phyloP scores from a whole-genome alignment of 2,888 invertebrate species.

The Tachina grossa region DNA sequence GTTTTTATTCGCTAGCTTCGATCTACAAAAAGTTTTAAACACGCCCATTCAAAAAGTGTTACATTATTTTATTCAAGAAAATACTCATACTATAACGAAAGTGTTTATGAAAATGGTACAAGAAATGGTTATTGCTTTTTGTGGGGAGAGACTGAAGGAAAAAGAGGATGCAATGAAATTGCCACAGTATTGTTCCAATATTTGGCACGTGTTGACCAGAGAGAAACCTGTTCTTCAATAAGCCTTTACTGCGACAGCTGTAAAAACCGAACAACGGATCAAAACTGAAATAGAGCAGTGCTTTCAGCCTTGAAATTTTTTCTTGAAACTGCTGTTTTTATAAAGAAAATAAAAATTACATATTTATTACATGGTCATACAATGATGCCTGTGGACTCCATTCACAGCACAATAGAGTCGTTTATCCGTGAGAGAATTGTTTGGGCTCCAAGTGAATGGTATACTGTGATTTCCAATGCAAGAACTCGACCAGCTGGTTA shows the following conservation, averaged over 20 bases:
- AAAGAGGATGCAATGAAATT: conserved; percentile 57
- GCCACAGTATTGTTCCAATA: conserved; percentile 50
- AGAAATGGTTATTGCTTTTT: conserved; percentile 28
- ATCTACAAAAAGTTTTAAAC: too few relatives aligned
- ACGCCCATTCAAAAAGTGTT: too few relatives aligned
- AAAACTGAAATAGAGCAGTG: conserved; percentile 28
- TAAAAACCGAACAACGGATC: too few relatives aligned
- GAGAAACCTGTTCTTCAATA: too few relatives aligned
- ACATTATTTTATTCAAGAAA: too few relatives aligned
- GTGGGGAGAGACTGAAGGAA: conserved; percentile 28
- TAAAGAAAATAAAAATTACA: not conserved
- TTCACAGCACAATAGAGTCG: too few relatives aligned
- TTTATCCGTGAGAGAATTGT: too few relatives aligned
- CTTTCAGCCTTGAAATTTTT: conserved; percentile 32
- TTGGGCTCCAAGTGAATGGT: not conserved
- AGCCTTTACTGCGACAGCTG: too few relatives aligned
- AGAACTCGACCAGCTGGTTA: conserved; percentile 39
- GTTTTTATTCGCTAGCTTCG: too few relatives aligned
- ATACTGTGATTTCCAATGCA: conserved; percentile 43
- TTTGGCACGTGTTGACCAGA: conserved; percentile 39
- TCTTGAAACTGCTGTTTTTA: conserved; percentile 13
- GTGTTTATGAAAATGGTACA: conserved; percentile 50
- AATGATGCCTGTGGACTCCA: too few relatives aligned
- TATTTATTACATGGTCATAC: too few relatives aligned
- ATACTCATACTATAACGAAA: too few relatives aligned